phyloP scores from a whole-genome alignment of 2,888 invertebrate genomes.

The Volucella zonaria region DNA sequence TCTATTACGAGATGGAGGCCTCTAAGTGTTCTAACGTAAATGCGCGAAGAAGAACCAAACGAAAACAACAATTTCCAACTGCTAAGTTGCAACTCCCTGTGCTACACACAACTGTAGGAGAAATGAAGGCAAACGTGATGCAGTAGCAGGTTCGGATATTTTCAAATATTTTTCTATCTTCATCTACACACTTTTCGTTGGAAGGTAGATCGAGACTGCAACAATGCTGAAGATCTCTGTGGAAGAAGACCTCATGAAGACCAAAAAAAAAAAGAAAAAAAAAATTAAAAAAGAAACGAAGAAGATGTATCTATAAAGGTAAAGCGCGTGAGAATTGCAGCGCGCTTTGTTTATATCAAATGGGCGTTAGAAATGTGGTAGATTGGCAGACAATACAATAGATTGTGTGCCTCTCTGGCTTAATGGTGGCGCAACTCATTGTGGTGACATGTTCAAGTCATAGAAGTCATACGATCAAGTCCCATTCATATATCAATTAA shows the following conservation, averaged over 20 bases:
- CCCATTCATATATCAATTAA: conserved; percentile 58
- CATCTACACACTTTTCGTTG: conserved; percentile 6
- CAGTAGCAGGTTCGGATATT: conserved; percentile 2
- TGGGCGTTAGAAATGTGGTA: conserved; percentile 61
- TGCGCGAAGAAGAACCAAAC: conserved; percentile 42
- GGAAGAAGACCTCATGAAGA: conserved; percentile 16
- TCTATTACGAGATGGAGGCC: conserved; percentile 40
- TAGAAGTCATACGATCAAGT: conserved; percentile 5
- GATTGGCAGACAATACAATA: conserved; percentile 64
- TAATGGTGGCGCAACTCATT: conserved; percentile 23
- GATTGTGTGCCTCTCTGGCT: conserved; percentile 40
- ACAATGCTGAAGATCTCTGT: conserved; percentile 7
- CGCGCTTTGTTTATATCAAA: conserved; percentile 49
- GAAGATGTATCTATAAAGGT: conserved; percentile 17
- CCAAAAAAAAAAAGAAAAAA: neutral
- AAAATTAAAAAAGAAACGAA: neutral
- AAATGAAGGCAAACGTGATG: conserved; percentile 20
- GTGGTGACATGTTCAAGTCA: conserved; percentile 34
- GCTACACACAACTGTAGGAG: conserved; percentile 6
- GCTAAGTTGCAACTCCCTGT: conserved; percentile 23
- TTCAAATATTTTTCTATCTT: conserved; percentile 24
- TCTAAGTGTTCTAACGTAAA: conserved; percentile 59
- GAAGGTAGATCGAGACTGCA: neutral
- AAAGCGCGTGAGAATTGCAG: conserved; percentile 50
- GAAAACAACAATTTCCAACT: conserved; percentile 16